These are phyloP conservation scores for Cyprinella venusta DNA, from an alignment of 2,797 vertebrate species.

Conservation along the genomic window DNA sequence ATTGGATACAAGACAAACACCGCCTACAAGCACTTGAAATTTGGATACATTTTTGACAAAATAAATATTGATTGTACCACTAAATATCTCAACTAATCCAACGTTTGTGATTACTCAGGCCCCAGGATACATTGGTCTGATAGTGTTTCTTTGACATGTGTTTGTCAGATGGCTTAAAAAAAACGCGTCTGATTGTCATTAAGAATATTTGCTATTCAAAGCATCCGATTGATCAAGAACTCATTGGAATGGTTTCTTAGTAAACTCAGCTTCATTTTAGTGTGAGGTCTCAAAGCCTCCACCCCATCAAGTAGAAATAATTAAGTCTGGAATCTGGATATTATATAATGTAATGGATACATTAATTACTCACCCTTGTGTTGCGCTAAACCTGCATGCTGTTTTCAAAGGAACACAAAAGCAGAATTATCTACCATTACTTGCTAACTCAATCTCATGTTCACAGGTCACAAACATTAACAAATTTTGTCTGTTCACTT, in stretches of 20 bases:
- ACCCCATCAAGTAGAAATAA: background rate
- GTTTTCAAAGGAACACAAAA: background rate
- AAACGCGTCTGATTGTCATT: slow-evolving; percentile 55
- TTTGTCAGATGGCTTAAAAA: slow-evolving; percentile 2
- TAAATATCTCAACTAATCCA: slow-evolving; percentile 49
- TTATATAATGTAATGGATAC: background rate
- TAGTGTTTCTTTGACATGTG: background rate
- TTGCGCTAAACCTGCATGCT: background rate
- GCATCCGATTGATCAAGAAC: background rate
- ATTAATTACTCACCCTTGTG: background rate
- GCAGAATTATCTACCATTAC: background rate
- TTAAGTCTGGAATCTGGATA: background rate
- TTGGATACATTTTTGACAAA: slow-evolving; percentile 39
- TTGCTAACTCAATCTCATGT: background rate
- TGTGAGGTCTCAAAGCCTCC: background rate
- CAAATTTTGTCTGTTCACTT: background rate
- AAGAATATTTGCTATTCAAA: slow-evolving; percentile 18
- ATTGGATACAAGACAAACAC: slow-evolving; percentile 28
- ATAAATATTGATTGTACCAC: slow-evolving; percentile 31
- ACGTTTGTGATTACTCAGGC: slow-evolving; percentile 24
- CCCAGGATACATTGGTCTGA: background rate
- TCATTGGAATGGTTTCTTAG: slow-evolving; percentile 17
- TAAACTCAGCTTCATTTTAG: background rate
- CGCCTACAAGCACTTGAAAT: slow-evolving; percentile 8
- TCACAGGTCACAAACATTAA: background rate